These are phyloP conservation scores for Chaunax sp. DNA, from an alignment of 2,797 vertebrate genomes.

Conservation along the genomic window DNA sequence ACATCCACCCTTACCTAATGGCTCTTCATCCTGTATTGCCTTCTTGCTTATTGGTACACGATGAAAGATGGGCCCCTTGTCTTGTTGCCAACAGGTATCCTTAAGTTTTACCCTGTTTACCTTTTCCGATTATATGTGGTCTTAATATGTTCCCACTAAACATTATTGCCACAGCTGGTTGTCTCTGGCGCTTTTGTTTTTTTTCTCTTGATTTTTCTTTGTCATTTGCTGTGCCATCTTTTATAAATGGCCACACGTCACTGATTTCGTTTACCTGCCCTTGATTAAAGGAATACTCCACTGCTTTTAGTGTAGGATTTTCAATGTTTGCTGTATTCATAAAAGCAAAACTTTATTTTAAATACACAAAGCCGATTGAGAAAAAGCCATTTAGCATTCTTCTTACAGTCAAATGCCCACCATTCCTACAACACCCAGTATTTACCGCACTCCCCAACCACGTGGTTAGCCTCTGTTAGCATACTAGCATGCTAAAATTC, in stretches of 20 bases:
- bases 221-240: slow-evolving; percentile 62
- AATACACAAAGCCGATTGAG: not conserved
- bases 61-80: slow-evolving; percentile 64
- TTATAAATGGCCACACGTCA: slow-evolving; percentile 64
- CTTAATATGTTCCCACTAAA: slow-evolving; percentile 47
- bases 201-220: slow-evolving; percentile 2
- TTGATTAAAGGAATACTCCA: slow-evolving; percentile 65
- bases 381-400: not conserved
- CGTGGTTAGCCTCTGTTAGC: not conserved
- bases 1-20: slow-evolving; percentile 53
- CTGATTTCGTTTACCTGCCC: slow-evolving; percentile 60
- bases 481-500: slow-evolving; percentile 7
- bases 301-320: slow-evolving; percentile 43
- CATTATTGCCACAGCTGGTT: slow-evolving; percentile 66
- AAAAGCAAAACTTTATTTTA: slow-evolving; percentile 10
- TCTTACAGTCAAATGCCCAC: slow-evolving; percentile 9
- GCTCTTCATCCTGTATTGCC: slow-evolving; percentile 67
- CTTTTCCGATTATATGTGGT: slow-evolving; percentile 47
- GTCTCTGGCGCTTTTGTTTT: slow-evolving; percentile 61
- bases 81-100: slow-evolving; percentile 60
- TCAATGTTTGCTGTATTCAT: slow-evolving; percentile 31
- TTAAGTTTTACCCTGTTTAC: slow-evolving; percentile 53
- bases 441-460: slow-evolving; percentile 11
- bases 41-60: slow-evolving; percentile 68
- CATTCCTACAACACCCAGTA: slow-evolving; percentile 15